These are phyloP conservation scores for Gallinago media DNA, from an alignment of 2,113 vertebrate genomes.

Conservation along the genomic window DNA sequence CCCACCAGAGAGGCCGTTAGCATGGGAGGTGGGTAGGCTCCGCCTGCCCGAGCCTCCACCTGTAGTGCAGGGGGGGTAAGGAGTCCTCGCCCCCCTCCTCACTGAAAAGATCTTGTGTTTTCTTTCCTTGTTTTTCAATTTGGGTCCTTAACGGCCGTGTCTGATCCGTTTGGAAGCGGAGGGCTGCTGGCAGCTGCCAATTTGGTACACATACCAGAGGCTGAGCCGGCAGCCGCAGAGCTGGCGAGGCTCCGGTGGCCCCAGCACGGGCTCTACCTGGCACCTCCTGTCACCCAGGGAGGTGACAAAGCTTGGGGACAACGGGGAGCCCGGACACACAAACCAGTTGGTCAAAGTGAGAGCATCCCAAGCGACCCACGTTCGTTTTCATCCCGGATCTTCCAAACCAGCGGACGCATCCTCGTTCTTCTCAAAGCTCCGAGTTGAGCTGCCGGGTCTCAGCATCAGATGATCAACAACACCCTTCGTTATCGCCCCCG, in stretches of 20 bases:
- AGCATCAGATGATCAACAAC: neutral
- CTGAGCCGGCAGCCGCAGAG: neutral
- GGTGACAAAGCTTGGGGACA: too few species aligned
- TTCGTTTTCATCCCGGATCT: neutral
- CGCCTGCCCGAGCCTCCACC: neutral
- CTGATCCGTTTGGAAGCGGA: constrained; percentile 22
- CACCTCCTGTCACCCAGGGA: neutral
- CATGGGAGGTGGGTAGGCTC: neutral
- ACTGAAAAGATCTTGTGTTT: constrained; percentile 11
- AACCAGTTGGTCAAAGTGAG: neutral
- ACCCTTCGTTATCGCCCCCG: neutral
- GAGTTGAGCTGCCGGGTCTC: neutral
- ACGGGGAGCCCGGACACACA: accelerated
- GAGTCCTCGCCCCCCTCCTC: accelerated
- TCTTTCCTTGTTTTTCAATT: neutral
- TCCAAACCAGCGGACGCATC: neutral
- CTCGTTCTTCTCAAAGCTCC: neutral
- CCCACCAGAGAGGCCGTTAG: neutral
- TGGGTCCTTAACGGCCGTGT: neutral
- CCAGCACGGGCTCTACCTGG: neutral
- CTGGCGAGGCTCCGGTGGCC: neutral
- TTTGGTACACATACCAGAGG: constrained; percentile 44
- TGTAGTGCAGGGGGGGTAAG: neutral
- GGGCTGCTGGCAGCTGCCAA: constrained; percentile 46
- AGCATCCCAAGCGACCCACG: neutral